Conservation (phyloP, 2,113 vertebrate species). For the Vimba vimba region DNA sequence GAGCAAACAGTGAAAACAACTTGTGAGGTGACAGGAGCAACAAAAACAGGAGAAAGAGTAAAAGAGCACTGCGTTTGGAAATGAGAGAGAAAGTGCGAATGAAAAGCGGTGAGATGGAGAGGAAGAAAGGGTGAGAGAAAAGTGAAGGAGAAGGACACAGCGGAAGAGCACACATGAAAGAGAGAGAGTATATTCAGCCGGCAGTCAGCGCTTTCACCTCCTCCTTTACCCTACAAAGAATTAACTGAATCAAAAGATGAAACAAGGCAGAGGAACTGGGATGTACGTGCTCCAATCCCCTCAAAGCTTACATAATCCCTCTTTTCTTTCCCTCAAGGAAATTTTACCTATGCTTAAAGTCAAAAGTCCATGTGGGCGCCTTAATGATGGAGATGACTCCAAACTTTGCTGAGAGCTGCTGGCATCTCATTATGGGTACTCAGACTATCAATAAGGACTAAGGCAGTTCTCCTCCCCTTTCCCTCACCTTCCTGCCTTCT, state of each 20-base stretch:
- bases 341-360: conserved; percentile 66
- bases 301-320: conserved; percentile 81
- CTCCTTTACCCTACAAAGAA: conserved; percentile 66
- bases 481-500: not conserved
- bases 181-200: conserved; percentile 35
- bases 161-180: conserved; percentile 63
- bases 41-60: conserved; percentile 7
- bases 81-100: not conserved
- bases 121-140: conserved; percentile 7
- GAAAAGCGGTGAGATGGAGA: not conserved
- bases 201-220: conserved; percentile 65
- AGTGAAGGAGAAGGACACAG: conserved; percentile 30
- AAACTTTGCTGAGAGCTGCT: conserved; percentile 66
- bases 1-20: not conserved
- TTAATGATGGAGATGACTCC: conserved; percentile 66
- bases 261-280: conserved; percentile 70
- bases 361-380: conserved; percentile 68
- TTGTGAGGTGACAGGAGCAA: conserved; percentile 16
- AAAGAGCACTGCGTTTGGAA: not conserved
- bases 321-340: conserved; percentile 71
- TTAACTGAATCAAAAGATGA: conserved; percentile 77
- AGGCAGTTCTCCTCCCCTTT: not conserved
- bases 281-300: conserved; percentile 71
- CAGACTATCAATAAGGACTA: not conserved
- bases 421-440: conserved; percentile 47